phyloP scores from a whole-genome alignment of 2,888 invertebrate species.

The Lepidonotus clava region DNA sequence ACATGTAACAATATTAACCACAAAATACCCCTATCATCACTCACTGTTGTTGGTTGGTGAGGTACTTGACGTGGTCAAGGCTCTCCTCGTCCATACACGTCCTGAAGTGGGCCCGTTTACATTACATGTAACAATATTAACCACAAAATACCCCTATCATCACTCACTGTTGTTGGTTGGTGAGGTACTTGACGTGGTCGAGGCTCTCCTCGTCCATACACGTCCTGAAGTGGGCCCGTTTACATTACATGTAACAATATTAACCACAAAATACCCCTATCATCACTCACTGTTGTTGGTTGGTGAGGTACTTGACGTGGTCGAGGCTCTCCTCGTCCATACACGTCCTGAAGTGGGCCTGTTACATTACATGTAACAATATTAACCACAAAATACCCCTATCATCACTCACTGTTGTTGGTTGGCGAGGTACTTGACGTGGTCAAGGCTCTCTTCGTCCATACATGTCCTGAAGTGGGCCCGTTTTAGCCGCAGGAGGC shows the following conservation, averaged over 20 bases:
- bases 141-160: no score
- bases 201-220: constrained; percentile 66
- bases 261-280: no score
- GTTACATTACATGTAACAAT: no score
- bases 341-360: constrained; percentile 66
- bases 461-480: constrained; percentile 67
- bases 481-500: constrained; percentile 68
- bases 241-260: no score
- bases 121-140: no score
- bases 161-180: constrained; percentile 68
- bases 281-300: constrained; percentile 68
- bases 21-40: no score
- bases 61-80: constrained; percentile 66
- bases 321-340: constrained; percentile 67
- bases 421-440: constrained; percentile 66
- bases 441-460: constrained; percentile 66
- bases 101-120: constrained; percentile 68
- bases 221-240: constrained; percentile 67
- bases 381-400: no score
- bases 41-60: constrained; percentile 68
- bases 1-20: no score
- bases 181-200: constrained; percentile 66
- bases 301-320: constrained; percentile 66
- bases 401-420: constrained; percentile 66
- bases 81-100: constrained; percentile 66